Evolutionary conservation across 2,888 invertebrate species (phyloP).

Genomic region (Drosophila subquinaria): DNA sequence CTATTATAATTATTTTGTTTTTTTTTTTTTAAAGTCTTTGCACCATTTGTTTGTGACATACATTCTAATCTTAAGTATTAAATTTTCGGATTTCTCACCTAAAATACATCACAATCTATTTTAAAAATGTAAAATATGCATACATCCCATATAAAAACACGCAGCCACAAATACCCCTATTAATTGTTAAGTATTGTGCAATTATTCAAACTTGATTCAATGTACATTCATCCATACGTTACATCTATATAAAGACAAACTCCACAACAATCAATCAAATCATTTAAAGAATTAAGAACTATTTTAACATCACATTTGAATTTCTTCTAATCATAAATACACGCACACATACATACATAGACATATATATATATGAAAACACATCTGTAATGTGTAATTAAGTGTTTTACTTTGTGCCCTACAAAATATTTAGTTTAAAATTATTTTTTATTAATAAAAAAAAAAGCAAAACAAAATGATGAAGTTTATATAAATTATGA

Average conservation of each 20-base stretch:
- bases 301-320: slow-evolving; percentile 63
- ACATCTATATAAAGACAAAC: slow-evolving; percentile 18
- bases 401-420: slow-evolving; percentile 61
- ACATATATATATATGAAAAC: slow-evolving; percentile 32
- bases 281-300: slow-evolving; percentile 19
- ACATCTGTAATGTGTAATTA: slow-evolving; percentile 53
- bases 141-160: slow-evolving; percentile 24
- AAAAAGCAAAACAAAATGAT: slow-evolving; percentile 23
- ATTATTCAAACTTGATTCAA: slow-evolving; percentile 47
- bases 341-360: slow-evolving; percentile 32
- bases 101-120: slow-evolving; percentile 69
- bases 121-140: slow-evolving; percentile 49
- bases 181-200: slow-evolving; percentile 73
- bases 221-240: slow-evolving; percentile 22
- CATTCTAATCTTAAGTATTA: slow-evolving; percentile 66
- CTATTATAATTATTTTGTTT: slow-evolving; percentile 11
- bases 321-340: slow-evolving; percentile 41
- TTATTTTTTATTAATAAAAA: slow-evolving; percentile 55
- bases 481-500: slow-evolving; percentile 63
- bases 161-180: slow-evolving; percentile 28
- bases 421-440: slow-evolving; percentile 57
- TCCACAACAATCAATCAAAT: slow-evolving; percentile 8
- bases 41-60: slow-evolving; percentile 52
- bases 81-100: slow-evolving; percentile 44
- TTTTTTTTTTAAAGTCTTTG: slow-evolving; percentile 39